These are phyloP conservation scores for Bombus sylvicola DNA, from an alignment of 1,140 invertebrate species.

Conservation along the genomic window DNA sequence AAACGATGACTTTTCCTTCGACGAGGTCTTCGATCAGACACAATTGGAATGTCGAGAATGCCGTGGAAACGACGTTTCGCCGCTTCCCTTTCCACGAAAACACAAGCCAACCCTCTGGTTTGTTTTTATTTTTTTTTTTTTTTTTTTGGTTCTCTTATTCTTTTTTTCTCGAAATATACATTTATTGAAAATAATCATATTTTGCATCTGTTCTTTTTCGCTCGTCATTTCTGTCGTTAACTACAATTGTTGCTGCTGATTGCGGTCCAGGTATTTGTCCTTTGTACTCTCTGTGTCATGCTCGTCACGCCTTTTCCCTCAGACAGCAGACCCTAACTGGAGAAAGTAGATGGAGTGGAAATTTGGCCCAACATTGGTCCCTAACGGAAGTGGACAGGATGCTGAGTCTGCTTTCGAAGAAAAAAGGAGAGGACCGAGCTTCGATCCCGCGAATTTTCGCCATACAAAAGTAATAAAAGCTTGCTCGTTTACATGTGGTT, in stretches of 20 bases:
- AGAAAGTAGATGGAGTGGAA: not conserved
- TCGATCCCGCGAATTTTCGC: not conserved
- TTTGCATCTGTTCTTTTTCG: constrained; percentile 58
- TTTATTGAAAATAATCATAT: constrained; percentile 75
- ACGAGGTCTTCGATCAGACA: constrained; percentile 10
- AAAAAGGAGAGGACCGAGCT: not conserved
- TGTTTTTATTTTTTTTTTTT: not conserved
- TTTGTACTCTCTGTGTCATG: constrained; percentile 48
- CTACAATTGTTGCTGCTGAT: constrained; percentile 62
- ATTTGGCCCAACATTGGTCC: not conserved
- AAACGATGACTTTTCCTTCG: constrained; percentile 50
- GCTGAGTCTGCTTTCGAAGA: not conserved
- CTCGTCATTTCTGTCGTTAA: constrained; percentile 46
- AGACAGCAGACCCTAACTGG: not conserved
- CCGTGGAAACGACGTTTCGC: not conserved
- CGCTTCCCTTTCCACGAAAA: not conserved
- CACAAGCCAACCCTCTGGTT: not conserved
- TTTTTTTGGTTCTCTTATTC: not conserved
- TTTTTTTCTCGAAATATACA: constrained; percentile 64
- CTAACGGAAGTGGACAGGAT: not conserved
- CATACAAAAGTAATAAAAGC: constrained; percentile 53
- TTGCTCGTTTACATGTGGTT: constrained; percentile 17
- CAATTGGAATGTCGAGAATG: constrained; percentile 42
- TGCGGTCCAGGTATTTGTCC: constrained; percentile 46
- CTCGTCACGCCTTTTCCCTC: not conserved